Conservation (phyloP, 2,888 invertebrate species). For the Hypena proboscidalis region DNA sequence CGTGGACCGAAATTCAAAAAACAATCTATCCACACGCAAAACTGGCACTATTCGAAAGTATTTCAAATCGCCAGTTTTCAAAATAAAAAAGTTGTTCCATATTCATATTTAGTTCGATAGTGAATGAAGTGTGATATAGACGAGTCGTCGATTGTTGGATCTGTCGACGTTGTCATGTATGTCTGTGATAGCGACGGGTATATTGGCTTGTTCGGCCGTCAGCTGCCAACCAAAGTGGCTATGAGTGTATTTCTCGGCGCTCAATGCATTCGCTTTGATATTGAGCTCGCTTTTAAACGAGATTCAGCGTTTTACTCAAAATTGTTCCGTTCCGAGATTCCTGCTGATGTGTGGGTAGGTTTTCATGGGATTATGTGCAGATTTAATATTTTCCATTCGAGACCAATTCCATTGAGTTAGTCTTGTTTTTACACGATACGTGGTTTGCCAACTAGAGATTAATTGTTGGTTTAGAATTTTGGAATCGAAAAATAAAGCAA, state of each 20-base stretch:
- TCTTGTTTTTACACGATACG: no score
- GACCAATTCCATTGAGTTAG: no score
- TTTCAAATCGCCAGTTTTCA: constrained; percentile 10
- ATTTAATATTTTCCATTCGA: no score
- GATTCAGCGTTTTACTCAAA: constrained; percentile 37
- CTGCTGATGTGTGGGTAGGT: constrained; percentile 11
- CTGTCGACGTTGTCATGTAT: constrained; percentile 11
- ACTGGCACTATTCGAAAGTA: no score
- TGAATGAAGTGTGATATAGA: constrained; percentile 19
- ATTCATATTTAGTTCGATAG: constrained; percentile 22
- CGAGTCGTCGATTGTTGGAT: constrained; percentile 28
- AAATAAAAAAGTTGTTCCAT: constrained; percentile 17
- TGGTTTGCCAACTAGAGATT: no score
- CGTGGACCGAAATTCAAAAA: no score
- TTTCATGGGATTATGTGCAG: no score
- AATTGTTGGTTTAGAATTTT: no score
- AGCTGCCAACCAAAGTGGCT: constrained; percentile 34
- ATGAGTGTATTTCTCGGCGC: constrained; percentile 16
- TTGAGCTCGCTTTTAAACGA: constrained; percentile 38
- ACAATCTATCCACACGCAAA: no score
- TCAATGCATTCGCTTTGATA: constrained; percentile 42
- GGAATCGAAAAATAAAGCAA: no score
- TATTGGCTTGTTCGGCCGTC: constrained; percentile 17
- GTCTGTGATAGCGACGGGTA: not conserved
- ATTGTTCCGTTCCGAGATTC: constrained; percentile 20